A percentile compares a stretch with the other conserved stretches of the same genome.
phyloP scores from a whole-genome alignment of 37 sponge, comb jelly and placozoan species.

The Aplysina aerophoba region DNA sequence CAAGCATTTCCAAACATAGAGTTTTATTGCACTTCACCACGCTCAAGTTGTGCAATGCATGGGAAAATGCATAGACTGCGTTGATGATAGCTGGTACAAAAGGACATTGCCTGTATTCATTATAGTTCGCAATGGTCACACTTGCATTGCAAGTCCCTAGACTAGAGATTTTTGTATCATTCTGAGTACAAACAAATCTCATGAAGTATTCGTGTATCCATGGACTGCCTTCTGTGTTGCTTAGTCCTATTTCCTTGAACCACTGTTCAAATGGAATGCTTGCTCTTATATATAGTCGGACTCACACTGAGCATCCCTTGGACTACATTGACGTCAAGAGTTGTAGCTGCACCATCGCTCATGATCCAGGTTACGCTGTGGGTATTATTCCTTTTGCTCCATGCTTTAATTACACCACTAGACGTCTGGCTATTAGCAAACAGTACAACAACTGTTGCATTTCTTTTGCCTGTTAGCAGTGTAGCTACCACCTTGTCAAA shows the following conservation, averaged over 20 bases:
- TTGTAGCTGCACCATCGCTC: conserved; percentile 68
- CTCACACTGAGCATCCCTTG: conserved; percentile 49
- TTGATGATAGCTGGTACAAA: conserved; percentile 65
- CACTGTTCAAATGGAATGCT: conserved; percentile 43
- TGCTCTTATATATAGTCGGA: not conserved
- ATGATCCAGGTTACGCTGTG: conserved; percentile 59
- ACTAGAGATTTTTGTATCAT: not conserved
- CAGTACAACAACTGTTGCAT: conserved; percentile 47
- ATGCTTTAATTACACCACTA: not conserved
- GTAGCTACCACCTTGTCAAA: conserved; percentile 2
- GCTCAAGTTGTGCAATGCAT: conserved; percentile 56
- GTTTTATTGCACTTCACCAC: conserved; percentile 30
- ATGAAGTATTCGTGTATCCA: conserved; percentile 73
- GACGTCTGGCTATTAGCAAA: conserved; percentile 44
- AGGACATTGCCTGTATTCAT: conserved; percentile 20
- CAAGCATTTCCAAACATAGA: conserved; percentile 27
- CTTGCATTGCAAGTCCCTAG: not conserved
- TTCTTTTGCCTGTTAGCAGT: not conserved
- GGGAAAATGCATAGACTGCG: conserved; percentile 75
- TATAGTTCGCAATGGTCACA: not conserved
- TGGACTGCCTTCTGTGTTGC: conserved; percentile 47
- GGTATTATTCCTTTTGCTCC: not conserved
- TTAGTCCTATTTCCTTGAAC: conserved; percentile 42
- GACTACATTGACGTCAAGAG: conserved; percentile 22
- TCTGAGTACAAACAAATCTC: conserved; percentile 52